A percentile compares a stretch with the other conserved stretches of the same genome.
phyloP scores from a whole-genome alignment of 2,888 invertebrate species.

The Tupiocoris notatus region DNA sequence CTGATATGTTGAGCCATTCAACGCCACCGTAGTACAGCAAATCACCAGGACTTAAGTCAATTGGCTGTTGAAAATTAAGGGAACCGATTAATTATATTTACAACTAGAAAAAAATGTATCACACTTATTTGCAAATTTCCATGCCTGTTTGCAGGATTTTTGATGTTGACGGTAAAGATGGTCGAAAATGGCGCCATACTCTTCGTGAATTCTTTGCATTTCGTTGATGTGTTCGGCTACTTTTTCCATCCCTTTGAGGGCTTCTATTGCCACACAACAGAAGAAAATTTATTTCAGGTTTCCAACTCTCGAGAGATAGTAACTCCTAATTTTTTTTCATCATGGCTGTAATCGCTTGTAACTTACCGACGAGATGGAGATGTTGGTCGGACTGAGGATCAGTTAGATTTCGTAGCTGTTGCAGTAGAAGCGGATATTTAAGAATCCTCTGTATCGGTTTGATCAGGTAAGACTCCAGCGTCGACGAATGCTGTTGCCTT shows the following conservation, averaged over 20 bases:
- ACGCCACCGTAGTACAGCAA: conserved; percentile 96
- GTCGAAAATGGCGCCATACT: conserved; percentile 97
- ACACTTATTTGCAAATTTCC: neutral
- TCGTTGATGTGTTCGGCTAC: conserved; percentile 99
- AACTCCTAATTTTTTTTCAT: too few relatives aligned
- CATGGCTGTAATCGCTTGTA: too few relatives aligned
- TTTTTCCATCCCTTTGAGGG: conserved; percentile 95
- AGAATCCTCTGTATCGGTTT: conserved; percentile 98
- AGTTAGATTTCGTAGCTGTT: conserved; percentile 91
- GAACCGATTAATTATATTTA: too few relatives aligned
- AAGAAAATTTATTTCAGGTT: too few relatives aligned
- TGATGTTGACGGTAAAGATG: conserved; percentile 94
- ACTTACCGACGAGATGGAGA: conserved; percentile 83
- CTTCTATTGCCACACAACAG: conserved; percentile 79
- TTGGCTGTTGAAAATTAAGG: too few relatives aligned
- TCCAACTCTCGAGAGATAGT: too few relatives aligned
- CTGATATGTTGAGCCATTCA: conserved; percentile 96
- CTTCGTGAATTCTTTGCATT: conserved; percentile 99
- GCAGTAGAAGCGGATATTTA: conserved; percentile 91
- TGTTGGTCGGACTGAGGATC: conserved; percentile 91
- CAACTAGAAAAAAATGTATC: too few relatives aligned
- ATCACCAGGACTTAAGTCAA: conserved; percentile 95
- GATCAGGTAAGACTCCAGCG: conserved; percentile 95
- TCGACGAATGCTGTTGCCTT: conserved; percentile 93
- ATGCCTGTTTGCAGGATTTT: conserved; percentile 74